phyloP scores from a whole-genome alignment of 53 echinoderm and acorn worm genomes.

The Zoroaster sp. region DNA sequence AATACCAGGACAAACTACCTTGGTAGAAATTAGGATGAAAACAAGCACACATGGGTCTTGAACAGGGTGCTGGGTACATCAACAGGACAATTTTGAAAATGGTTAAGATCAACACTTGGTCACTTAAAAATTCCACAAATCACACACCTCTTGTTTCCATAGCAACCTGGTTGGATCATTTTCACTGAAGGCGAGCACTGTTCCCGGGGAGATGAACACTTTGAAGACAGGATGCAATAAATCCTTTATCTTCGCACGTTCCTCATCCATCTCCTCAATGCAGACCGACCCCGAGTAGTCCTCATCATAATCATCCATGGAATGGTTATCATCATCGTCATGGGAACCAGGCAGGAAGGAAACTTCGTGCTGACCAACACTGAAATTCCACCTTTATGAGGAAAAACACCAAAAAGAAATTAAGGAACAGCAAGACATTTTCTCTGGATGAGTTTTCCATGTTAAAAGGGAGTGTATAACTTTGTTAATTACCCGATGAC shows the following conservation, averaged over 20 bases:
- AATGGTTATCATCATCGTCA: background rate
- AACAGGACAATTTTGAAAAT: no score
- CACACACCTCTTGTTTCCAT: conserved; percentile 85
- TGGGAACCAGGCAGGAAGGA: conserved; percentile 70
- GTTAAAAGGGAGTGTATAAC: no score
- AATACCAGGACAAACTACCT: no score
- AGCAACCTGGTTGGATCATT: conserved; percentile 59
- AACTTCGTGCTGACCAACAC: conserved; percentile 94
- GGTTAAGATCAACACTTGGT: no score
- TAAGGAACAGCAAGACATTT: no score
- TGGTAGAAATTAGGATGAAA: no score
- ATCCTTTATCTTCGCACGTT: background rate
- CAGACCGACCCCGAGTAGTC: conserved; percentile 59
- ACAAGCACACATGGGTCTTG: no score
- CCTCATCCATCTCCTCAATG: conserved; percentile 62
- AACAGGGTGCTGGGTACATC: no score
- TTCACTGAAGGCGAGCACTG: conserved; percentile 72
- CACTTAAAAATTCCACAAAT: background rate
- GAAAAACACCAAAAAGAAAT: background rate
- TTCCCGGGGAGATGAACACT: conserved; percentile 79
- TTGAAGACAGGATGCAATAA: conserved; percentile 56
- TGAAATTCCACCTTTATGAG: conserved; percentile 91
- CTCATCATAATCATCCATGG: conserved; percentile 42
- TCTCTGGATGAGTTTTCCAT: no score
- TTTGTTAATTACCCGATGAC: no score